Conservation (phyloP, 2,888 invertebrate species). For the Dione juno region DNA sequence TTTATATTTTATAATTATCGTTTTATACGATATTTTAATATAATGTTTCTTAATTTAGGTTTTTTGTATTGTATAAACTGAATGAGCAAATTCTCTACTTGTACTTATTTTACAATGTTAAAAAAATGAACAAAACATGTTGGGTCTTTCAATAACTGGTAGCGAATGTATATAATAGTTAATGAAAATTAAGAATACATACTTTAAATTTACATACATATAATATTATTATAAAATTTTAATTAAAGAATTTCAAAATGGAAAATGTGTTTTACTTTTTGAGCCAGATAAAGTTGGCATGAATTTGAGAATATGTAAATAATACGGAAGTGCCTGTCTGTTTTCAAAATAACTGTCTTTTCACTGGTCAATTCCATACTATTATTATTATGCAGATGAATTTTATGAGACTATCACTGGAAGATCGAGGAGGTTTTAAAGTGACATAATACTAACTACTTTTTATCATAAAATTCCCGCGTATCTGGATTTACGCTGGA, state of each 20-base stretch:
- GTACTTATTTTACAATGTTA: not conserved
- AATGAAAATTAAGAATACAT: not conserved
- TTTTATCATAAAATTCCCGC: too few relatives aligned
- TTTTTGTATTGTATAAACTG: not conserved
- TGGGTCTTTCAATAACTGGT: not conserved
- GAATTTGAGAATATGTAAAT: too few relatives aligned
- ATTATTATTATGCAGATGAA: too few relatives aligned
- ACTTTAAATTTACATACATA: not conserved
- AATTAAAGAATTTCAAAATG: not conserved
- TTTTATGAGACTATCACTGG: too few relatives aligned
- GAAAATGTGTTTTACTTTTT: not conserved
- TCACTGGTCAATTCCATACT: too few relatives aligned
- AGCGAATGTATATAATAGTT: not conserved
- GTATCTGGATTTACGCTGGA: too few relatives aligned
- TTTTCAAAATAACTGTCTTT: too few relatives aligned
- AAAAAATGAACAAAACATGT: not conserved
- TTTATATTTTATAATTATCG: too few relatives aligned
- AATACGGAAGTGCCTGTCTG: too few relatives aligned
- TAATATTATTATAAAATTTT: not conserved
- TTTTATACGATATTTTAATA: not conserved
- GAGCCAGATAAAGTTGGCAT: too few relatives aligned
- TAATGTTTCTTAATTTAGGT: not conserved
- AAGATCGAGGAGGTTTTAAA: too few relatives aligned
- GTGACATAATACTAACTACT: too few relatives aligned
- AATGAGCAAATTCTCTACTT: not conserved